phyloP scores from a whole-genome alignment of 92 coral and sea anemone species.

The Paramuricea clavata region DNA sequence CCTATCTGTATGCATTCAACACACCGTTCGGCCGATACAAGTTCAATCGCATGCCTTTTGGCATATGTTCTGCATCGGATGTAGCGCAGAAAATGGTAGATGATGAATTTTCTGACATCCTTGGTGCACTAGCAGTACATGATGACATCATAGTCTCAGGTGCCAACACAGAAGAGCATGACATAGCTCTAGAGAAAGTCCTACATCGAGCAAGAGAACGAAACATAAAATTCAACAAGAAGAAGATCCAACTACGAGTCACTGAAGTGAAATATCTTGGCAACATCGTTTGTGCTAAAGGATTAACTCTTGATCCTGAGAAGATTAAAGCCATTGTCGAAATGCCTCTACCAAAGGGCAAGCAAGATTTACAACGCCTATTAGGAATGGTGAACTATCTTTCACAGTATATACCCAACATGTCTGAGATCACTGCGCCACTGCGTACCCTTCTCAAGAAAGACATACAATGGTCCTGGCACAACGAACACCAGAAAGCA shows the following conservation, averaged over 20 bases:
- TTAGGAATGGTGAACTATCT: slow-evolving; percentile 55
- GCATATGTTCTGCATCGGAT: slow-evolving; percentile 52
- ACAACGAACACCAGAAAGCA: slow-evolving; percentile 49
- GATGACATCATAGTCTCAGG: slow-evolving; percentile 66
- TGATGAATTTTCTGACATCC: slow-evolving; percentile 51
- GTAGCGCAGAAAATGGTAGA: slow-evolving; percentile 55
- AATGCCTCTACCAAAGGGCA: slow-evolving; percentile 46
- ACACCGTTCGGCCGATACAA: slow-evolving; percentile 59
- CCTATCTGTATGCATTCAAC: slow-evolving; percentile 65
- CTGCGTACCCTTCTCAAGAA: slow-evolving; percentile 35
- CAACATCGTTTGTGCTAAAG: slow-evolving; percentile 48
- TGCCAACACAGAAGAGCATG: slow-evolving; percentile 35
- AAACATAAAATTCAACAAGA: slow-evolving; percentile 39
- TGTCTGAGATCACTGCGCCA: slow-evolving; percentile 37
- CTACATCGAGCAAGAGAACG: slow-evolving; percentile 37
- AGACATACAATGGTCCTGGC: slow-evolving; percentile 61
- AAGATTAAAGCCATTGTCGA: slow-evolving; percentile 46
- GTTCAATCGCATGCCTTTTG: slow-evolving; percentile 65
- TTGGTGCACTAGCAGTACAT: slow-evolving; percentile 40
- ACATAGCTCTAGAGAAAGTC: slow-evolving; percentile 25
- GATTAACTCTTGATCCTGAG: slow-evolving; percentile 42
- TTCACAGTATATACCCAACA: slow-evolving; percentile 48
- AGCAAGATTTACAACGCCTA: slow-evolving; percentile 33
- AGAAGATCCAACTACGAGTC: slow-evolving; percentile 44
- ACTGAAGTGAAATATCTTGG: slow-evolving; percentile 69